A percentile compares a stretch with the other conserved stretches of the same genome.
phyloP scores from a whole-genome alignment of 92 coral and sea anemone species.

The Galaxea fascicularis region DNA sequence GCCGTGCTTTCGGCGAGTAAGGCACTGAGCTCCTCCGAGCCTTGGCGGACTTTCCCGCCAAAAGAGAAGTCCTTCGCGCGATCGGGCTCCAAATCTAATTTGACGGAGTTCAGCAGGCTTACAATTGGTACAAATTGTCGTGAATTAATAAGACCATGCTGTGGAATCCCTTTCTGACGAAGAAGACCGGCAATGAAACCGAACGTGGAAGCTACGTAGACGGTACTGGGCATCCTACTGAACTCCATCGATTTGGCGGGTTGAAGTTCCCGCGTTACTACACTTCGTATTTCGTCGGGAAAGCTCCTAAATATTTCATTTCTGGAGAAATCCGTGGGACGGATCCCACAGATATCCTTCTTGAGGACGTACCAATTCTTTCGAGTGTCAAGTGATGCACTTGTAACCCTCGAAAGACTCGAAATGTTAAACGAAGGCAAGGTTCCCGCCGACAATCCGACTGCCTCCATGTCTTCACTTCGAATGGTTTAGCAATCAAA shows the following conservation, averaged over 20 bases:
- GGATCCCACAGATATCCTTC: conserved; percentile 19
- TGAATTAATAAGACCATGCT: conserved; percentile 26
- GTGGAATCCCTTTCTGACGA: conserved; percentile 28
- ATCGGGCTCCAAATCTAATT: conserved; percentile 32
- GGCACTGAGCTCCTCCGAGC: conserved; percentile 1
- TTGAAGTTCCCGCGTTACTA: conserved; percentile 24
- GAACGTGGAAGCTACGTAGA: conserved; percentile 30
- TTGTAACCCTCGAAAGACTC: conserved; percentile 26
- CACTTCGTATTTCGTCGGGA: conserved; percentile 43
- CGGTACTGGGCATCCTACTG: conserved; percentile 36
- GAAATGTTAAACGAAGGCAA: conserved; percentile 44
- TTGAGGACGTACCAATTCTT: conserved; percentile 50
- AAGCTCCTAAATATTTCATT: conserved; percentile 41
- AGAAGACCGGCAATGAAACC: conserved; percentile 49
- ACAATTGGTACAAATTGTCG: conserved; percentile 15
- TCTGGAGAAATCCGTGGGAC: conserved; percentile 30
- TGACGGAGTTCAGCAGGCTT: conserved; percentile 33
- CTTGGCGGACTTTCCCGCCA: conserved; percentile 35
- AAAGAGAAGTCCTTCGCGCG: conserved; percentile 24
- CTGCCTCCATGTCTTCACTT: conserved; percentile 48
- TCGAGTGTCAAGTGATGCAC: conserved; percentile 41
- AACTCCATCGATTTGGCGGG: conserved; percentile 40
- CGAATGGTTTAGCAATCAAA: conserved; percentile 36
- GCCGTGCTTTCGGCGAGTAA: conserved; percentile 30
- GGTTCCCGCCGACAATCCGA: conserved; percentile 30